Evolutionary conservation across 1,140 invertebrate genomes (phyloP), one percentile per base, ranked within the genome.

Genomic region (Pantala flavescens): DNA sequence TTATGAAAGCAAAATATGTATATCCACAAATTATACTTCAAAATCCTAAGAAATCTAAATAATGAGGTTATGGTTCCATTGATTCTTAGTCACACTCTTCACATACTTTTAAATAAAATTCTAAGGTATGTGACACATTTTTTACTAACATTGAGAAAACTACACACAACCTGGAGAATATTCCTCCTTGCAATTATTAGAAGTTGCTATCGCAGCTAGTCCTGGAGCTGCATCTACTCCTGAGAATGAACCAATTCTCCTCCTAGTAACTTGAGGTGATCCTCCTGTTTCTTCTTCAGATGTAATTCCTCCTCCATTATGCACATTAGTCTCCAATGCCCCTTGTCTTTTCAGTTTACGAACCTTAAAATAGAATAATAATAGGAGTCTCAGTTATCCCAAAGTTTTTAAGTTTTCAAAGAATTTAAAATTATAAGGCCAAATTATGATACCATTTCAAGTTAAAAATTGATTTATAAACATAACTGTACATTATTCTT

Each of bases 211-310:
- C 76, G 77, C 82, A 75, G 76, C 75, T 10, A 83, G 82, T 74
- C 85, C 70, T 24, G 55, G 74, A 75, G 85, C 85, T 76, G 77
- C 82, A 74, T 76, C 75, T 7, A 83, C 83, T 74, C 85, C 86
- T 0, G 86, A 87, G 77, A 87, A 89, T 0, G 90, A 91, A 43
- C 90, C 90, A 72, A 91, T 80, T 72, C 90, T 83, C 73, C 90
- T 83, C 77, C 91, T 83, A 14, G 84, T 83, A 2, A 93, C 82
- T 5, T 86, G 87, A 0, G 91, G 91, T 42, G 91, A 92, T 71
- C 87, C 88, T 7, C 86, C 84, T 21, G 87, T 83, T 74, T 90
- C 88, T 76, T 88, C 87, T 77, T 89, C 88, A 28, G 88, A 88
- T 19, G 49, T 63, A 63, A 63, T 63, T 63, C 49, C 49, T 5